Percentiles rank a stretch among this genome's conserved stretches.
Conservation (phyloP, 2,113 vertebrate species). For the Cinclus cinclus region DNA sequence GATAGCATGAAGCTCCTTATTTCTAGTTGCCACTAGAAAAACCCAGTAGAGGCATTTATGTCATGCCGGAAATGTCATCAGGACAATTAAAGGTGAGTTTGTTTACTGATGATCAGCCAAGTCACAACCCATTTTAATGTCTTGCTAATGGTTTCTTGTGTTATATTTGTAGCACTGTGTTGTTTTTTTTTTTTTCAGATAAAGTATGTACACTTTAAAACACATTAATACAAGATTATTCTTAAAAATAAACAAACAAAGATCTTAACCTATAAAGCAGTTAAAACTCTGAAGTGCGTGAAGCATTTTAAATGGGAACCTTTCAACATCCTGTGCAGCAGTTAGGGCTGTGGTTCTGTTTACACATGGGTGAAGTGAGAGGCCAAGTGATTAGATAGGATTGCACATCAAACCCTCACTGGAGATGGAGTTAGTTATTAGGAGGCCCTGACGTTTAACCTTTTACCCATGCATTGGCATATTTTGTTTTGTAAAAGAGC, state of each 20-base stretch:
- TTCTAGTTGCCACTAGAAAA: neutral
- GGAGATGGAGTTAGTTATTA: conserved; percentile 21
- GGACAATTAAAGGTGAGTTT: neutral
- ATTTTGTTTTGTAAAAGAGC: neutral
- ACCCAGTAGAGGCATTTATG: neutral
- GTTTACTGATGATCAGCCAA: neutral
- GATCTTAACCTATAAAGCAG: neutral
- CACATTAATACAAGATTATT: neutral
- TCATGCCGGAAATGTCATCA: neutral
- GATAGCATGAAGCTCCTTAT: neutral
- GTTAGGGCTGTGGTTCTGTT: neutral
- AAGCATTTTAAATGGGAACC: neutral
- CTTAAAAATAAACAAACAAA: neutral
- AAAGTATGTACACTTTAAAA: neutral
- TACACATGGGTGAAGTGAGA: neutral
- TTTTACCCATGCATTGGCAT: neutral
- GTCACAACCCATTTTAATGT: neutral
- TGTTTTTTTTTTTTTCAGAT: neutral
- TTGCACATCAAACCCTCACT: neutral
- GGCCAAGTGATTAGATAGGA: neutral
- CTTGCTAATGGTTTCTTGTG: neutral
- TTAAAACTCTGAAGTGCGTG: rapidly evolving
- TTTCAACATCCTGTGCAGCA: neutral
- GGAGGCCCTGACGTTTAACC: neutral
- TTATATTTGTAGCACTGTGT: neutral